phyloP scores from a whole-genome alignment of 2,113 vertebrate species.

The Etheostoma cragini region DNA sequence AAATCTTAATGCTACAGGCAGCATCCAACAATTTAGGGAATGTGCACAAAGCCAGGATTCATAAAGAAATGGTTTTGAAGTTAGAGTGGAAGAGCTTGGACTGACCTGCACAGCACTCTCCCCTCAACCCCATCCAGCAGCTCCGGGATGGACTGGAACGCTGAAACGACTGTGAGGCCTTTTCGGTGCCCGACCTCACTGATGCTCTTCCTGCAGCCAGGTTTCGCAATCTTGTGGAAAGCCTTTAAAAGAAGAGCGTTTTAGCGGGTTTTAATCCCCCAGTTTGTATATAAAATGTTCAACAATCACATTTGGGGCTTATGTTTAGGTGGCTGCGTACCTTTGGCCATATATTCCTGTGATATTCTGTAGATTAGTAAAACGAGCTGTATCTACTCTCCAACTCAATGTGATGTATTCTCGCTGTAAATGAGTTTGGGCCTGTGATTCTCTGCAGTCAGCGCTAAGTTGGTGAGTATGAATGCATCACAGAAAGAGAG shows the following conservation, averaged over 20 bases:
- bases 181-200: neutral
- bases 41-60: neutral
- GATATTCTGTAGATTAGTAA: slow-evolving; percentile 33
- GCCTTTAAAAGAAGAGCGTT: neutral
- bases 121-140: neutral
- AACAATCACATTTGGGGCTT: neutral
- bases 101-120: neutral
- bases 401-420: slow-evolving; percentile 45
- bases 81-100: neutral
- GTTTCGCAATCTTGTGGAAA: neutral
- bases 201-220: neutral
- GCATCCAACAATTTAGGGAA: neutral
- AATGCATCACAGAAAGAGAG: slow-evolving; percentile 38
- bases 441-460: slow-evolving; percentile 61
- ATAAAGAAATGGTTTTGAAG: neutral
- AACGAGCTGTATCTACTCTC: slow-evolving; percentile 22
- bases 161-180: neutral
- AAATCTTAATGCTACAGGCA: neutral
- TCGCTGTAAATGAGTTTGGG: slow-evolving; percentile 51
- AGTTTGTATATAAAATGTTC: neutral
- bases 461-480: slow-evolving; percentile 48
- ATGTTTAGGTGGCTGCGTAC: neutral
- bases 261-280: neutral
- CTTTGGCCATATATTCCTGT: neutral
- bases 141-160: neutral